Percentiles rank a stretch among this genome's conserved stretches.
phyloP scores from a whole-genome alignment of 2,888 invertebrate genomes.

The Tuta absoluta region DNA sequence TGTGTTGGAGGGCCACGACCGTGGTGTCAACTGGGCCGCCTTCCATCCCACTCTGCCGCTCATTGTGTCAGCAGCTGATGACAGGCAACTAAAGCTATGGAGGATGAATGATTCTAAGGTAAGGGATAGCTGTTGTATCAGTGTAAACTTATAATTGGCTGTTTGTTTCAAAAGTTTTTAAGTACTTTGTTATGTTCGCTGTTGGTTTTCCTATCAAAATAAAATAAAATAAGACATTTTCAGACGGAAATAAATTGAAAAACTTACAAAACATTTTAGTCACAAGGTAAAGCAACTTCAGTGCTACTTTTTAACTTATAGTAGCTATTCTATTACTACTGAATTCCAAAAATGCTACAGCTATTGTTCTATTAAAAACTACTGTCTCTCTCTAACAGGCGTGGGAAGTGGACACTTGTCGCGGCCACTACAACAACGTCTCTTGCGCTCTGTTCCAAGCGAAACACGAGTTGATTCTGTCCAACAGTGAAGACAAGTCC shows the following conservation, averaged over 20 bases:
- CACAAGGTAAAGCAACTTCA: too few relatives aligned
- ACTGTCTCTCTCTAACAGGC: slow-evolving; percentile 78
- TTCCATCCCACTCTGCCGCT: slow-evolving; percentile 97
- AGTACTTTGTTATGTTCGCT: too few relatives aligned
- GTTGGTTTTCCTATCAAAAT: too few relatives aligned
- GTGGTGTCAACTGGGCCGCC: slow-evolving; percentile 99
- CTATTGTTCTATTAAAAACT: not conserved
- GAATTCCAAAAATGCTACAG: too few relatives aligned
- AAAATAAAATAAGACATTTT: too few relatives aligned
- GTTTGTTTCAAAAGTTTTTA: too few relatives aligned
- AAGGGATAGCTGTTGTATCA: not conserved
- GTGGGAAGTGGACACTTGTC: slow-evolving; percentile 99
- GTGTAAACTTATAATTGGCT: too few relatives aligned
- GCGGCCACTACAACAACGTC: slow-evolving; percentile 99
- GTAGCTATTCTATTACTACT: too few relatives aligned
- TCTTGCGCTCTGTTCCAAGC: slow-evolving; percentile 99
- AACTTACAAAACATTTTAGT: too few relatives aligned
- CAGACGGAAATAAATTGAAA: too few relatives aligned
- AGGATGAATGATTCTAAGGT: slow-evolving; percentile 98
- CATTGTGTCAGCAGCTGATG: slow-evolving; percentile 99
- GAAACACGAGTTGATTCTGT: slow-evolving; percentile 96
- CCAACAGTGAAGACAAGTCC: slow-evolving; percentile 98
- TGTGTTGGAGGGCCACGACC: slow-evolving; percentile 94
- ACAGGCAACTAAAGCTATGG: slow-evolving; percentile 98
- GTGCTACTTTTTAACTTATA: too few relatives aligned